Percentiles rank a stretch among this genome's conserved stretches.
Conservation (phyloP, 2,888 invertebrate species). For the Amblyjoppa proteus region DNA sequence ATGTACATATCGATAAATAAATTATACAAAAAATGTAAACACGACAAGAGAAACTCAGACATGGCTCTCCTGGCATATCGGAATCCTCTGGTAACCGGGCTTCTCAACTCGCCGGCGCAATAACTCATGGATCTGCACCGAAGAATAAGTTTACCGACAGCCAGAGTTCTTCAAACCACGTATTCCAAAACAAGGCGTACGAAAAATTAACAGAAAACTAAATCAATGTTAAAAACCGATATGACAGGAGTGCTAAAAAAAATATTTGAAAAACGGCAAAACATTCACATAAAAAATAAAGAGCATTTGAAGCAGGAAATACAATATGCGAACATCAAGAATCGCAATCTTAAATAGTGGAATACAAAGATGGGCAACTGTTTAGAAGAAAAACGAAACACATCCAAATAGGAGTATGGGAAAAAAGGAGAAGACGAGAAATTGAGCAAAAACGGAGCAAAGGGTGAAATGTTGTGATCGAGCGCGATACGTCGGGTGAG, state of each 20-base stretch:
- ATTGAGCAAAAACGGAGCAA: too few relatives aligned
- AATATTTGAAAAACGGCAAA: too few relatives aligned
- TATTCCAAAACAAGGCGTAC: not conserved
- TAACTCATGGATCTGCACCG: constrained; percentile 64
- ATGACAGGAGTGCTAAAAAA: constrained; percentile 27
- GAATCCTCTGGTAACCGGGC: constrained; percentile 68
- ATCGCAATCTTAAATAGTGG: too few relatives aligned
- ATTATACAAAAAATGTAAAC: constrained; percentile 68
- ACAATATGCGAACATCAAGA: too few relatives aligned
- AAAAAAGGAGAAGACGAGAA: too few relatives aligned
- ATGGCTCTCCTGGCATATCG: constrained; percentile 70
- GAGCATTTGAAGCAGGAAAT: too few relatives aligned
- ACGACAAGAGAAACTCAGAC: constrained; percentile 63
- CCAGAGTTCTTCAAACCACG: not conserved
- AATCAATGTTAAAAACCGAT: constrained; percentile 10
- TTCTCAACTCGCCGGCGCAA: constrained; percentile 68
- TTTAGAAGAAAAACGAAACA: too few relatives aligned
- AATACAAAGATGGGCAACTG: too few relatives aligned
- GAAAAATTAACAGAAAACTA: constrained; percentile 32
- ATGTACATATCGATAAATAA: constrained; percentile 67
- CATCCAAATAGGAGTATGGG: too few relatives aligned
- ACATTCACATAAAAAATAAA: too few relatives aligned
- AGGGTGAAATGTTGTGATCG: too few relatives aligned
- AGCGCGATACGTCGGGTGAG: not conserved
- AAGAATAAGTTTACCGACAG: constrained; percentile 66